Base-by-base conservation (phyloP, 2,888 invertebrate genomes). In the Trachelus tabidus region DNA sequence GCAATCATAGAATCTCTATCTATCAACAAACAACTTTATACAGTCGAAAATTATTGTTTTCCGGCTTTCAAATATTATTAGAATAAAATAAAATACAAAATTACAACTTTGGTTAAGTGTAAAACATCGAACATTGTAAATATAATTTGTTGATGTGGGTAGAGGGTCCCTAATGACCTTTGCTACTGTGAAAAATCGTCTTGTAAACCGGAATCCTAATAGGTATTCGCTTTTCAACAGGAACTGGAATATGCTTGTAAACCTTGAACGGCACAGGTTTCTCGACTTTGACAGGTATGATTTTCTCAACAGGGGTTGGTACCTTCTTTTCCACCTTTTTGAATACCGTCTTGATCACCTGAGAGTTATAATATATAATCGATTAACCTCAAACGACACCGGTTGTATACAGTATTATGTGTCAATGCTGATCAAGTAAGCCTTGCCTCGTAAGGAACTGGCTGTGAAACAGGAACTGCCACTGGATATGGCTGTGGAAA, bases 191-290 rank as follows among this genome's bases (percentile, higher is more conserved):
- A 85, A 95, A 94, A 79, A 95, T 93, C 34, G 95, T 94, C 90
- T 95, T 95, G 87, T 95, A 94, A 4, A 95, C 94, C 0, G 95
- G 95, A 71, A 95, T 95, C 86, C 94, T 94, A 69, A 95, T 94
- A 12, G 95, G 95, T 12, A 94, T 93, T 1, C 94, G 94, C 83
- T 95, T 95, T 76, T 94, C 92, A 78, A 94, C 94, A 0, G 94
- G 95, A 69, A 94, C 94, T 31, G 94, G 94, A 0, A 95, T 93
- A 1, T 90, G 91, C 85, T 93, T 95, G 83, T 94, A 94, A 0
- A 95, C 94, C 0, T 94, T 94, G 85, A 94, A 95, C 0, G 95
- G 95, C 23, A 95, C 95, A 0, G 94, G 94, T 87, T 95, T 95
- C 84, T 95, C 95, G 0, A 95, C 93, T 0, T 95, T 94, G 76